phyloP scores from a whole-genome alignment of 2,113 vertebrate species.

The Microcebus tavaratra region DNA sequence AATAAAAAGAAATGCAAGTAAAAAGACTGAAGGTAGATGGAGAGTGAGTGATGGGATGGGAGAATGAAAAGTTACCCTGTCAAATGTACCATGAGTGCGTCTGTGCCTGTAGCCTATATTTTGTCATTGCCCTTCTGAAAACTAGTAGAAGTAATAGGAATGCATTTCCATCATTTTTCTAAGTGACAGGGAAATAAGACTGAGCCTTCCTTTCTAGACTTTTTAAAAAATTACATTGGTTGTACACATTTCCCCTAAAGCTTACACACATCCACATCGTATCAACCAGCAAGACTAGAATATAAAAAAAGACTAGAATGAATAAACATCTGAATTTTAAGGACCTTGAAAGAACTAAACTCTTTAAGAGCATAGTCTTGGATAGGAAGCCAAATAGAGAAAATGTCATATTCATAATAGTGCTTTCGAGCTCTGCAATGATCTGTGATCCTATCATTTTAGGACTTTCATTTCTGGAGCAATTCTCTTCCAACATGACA shows the following conservation, averaged over 20 bases:
- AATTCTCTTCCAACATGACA: background rate
- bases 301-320: background rate
- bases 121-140: constrained; percentile 28
- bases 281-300: constrained; percentile 22
- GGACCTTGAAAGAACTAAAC: background rate
- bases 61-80: constrained; percentile 2
- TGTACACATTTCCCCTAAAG: constrained; percentile 1
- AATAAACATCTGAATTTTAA: constrained; percentile 25
- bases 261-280: background rate
- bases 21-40: background rate
- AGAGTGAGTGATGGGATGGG: background rate
- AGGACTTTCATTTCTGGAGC: background rate
- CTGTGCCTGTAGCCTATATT: background rate
- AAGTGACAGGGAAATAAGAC: constrained; percentile 47
- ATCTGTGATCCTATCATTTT: background rate
- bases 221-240: constrained; percentile 33
- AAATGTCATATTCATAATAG: background rate
- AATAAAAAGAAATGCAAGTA: background rate
- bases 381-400: background rate
- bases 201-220: background rate
- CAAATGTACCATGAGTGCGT: background rate
- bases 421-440: background rate
- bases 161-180: constrained; percentile 48
- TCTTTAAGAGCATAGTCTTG: background rate
- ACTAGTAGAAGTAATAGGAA: constrained; percentile 17